phyloP scores from a whole-genome alignment of 1,140 invertebrate genomes.

The Leptoteleia sp. region DNA sequence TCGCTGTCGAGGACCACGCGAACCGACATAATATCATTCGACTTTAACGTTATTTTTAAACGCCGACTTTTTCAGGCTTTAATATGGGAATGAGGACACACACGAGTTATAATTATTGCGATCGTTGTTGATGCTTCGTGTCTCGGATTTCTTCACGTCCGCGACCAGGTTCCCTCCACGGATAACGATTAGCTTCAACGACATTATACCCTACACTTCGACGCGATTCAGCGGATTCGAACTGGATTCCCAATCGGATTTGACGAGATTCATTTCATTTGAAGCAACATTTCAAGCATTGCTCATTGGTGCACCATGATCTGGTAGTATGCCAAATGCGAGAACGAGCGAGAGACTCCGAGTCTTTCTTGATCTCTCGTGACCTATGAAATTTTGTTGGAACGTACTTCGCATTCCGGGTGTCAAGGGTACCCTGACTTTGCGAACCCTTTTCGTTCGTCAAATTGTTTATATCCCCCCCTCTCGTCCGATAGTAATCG shows the following conservation, averaged over 20 bases:
- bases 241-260: too few relatives aligned
- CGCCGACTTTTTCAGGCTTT: conserved; percentile 61
- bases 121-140: conserved; percentile 43
- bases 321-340: conserved; percentile 49
- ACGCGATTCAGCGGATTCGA: too few relatives aligned
- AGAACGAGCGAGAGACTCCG: too few relatives aligned
- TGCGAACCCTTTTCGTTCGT: conserved; percentile 9
- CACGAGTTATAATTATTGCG: conserved; percentile 62
- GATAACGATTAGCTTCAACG: too few relatives aligned
- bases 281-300: conserved; percentile 4
- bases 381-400: conserved; percentile 27
- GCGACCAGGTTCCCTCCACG: too few relatives aligned
- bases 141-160: conserved; percentile 51
- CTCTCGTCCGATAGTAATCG: too few relatives aligned
- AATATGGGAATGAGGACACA: conserved; percentile 65
- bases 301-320: neutral
- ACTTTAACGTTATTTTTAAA: conserved; percentile 70
- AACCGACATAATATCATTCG: conserved; percentile 68
- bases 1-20: conserved; percentile 64
- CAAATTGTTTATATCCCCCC: too few relatives aligned
- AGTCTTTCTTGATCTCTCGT: too few relatives aligned
- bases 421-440: conserved; percentile 57
- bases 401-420: conserved; percentile 33
- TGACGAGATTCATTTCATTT: too few relatives aligned
- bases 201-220: too few relatives aligned